These are phyloP conservation scores for Nicator chloris DNA, from an alignment of 2,113 vertebrate species.

Conservation along the genomic window DNA sequence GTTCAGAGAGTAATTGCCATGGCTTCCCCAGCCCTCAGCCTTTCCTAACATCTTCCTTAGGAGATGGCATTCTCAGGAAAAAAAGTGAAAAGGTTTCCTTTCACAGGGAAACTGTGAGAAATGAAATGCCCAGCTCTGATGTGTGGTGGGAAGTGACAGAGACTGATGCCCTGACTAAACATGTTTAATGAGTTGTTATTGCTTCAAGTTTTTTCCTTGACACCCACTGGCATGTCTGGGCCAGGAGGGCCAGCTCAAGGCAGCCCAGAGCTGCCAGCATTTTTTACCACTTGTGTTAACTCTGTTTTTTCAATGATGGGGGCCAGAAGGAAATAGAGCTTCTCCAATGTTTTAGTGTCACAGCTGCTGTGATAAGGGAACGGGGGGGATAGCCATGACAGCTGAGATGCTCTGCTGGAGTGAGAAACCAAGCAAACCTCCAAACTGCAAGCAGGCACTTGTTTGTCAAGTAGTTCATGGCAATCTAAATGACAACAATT, in stretches of 20 bases:
- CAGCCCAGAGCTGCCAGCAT: background rate
- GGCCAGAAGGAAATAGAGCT: background rate
- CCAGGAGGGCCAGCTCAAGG: background rate
- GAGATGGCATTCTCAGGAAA: background rate
- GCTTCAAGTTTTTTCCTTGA: background rate
- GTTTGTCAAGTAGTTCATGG: background rate
- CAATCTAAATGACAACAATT: background rate
- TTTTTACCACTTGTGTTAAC: background rate
- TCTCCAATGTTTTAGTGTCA: background rate
- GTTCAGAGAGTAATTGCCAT: background rate
- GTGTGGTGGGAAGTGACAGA: fast-evolving
- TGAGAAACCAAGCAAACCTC: background rate
- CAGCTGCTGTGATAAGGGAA: background rate
- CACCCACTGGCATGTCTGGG: background rate
- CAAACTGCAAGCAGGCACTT: background rate
- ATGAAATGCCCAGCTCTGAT: fast-evolving
- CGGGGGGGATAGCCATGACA: background rate
- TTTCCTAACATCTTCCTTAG: background rate
- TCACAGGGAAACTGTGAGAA: background rate
- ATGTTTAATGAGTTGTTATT: background rate
- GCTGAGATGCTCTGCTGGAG: background rate
- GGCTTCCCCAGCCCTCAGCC: too few relatives aligned
- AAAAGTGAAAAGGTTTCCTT: background rate
- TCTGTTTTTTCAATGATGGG: background rate
- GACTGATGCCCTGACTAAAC: background rate